phyloP scores from a whole-genome alignment of 1,140 invertebrate genomes.

The Mycetomoellerius zeteki region DNA sequence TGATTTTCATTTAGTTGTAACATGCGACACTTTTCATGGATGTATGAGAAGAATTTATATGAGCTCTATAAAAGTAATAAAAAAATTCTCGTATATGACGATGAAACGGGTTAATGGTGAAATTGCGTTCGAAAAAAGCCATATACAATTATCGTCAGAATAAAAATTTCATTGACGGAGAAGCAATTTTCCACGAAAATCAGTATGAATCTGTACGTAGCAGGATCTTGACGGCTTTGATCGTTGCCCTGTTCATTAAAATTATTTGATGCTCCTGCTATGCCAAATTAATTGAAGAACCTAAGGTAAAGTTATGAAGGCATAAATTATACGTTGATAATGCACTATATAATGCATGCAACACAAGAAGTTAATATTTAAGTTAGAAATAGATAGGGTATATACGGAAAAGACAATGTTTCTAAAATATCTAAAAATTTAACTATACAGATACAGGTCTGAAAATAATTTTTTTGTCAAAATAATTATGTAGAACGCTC shows the following conservation, averaged over 20 bases:
- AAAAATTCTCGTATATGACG: slow-evolving; percentile 29
- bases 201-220: not conserved
- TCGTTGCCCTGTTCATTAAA: not conserved
- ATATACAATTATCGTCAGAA: slow-evolving; percentile 28
- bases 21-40: slow-evolving; percentile 6
- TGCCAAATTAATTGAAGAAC: not conserved
- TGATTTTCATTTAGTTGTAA: slow-evolving; percentile 32
- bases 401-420: too few relatives aligned
- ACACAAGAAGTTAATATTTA: not conserved
- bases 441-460: too few relatives aligned
- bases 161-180: slow-evolving; percentile 65
- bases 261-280: not conserved
- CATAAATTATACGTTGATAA: not conserved
- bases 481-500: too few relatives aligned
- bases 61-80: slow-evolving; percentile 45
- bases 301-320: not conserved
- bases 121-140: slow-evolving; percentile 35
- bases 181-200: slow-evolving; percentile 45
- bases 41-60: slow-evolving; percentile 36
- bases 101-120: slow-evolving; percentile 58
- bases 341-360: not conserved
- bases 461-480: too few relatives aligned
- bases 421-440: too few relatives aligned
- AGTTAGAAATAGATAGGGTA: not conserved
- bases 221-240: not conserved